A percentile compares a stretch with the other conserved stretches of the same genome.
Conservation (phyloP, 2,113 vertebrate species). For the Paraplagusia blochii region DNA sequence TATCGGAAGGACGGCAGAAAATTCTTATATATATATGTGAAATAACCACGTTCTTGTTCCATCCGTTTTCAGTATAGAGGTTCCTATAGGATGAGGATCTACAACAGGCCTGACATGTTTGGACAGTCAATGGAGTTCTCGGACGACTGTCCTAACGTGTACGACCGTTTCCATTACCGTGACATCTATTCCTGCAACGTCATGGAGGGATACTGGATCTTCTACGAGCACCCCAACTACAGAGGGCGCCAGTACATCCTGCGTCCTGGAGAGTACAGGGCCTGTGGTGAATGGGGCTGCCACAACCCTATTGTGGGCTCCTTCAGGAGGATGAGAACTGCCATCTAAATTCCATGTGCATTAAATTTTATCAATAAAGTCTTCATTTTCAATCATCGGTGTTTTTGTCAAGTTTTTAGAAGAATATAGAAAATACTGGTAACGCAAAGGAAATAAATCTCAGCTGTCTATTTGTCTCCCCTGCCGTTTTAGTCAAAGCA, state of each 20-base stretch:
- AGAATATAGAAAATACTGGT: not conserved
- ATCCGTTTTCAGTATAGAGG: slow-evolving; percentile 67
- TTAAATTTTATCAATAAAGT: slow-evolving; percentile 52
- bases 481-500: slow-evolving; percentile 41
- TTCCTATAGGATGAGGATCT: slow-evolving; percentile 72
- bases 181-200: slow-evolving; percentile 75
- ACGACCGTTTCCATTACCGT: slow-evolving; percentile 61
- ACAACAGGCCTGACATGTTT: slow-evolving; percentile 68
- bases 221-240: slow-evolving; percentile 78
- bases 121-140: slow-evolving; percentile 73
- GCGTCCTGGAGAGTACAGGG: slow-evolving; percentile 72
- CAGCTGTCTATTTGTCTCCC: not conserved
- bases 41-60: slow-evolving; percentile 19
- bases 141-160: slow-evolving; percentile 74
- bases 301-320: slow-evolving; percentile 74
- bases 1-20: not conserved
- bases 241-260: slow-evolving; percentile 77
- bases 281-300: slow-evolving; percentile 74
- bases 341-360: slow-evolving; percentile 48
- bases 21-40: slow-evolving; percentile 1
- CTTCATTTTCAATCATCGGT: slow-evolving; percentile 28
- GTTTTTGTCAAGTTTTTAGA: slow-evolving; percentile 21
- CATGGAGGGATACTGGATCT: slow-evolving; percentile 74
- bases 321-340: slow-evolving; percentile 73
- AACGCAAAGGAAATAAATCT: not conserved